These are phyloP conservation scores for Callospermophilus lateralis DNA, from an alignment of 2,113 vertebrate species.

Conservation along the genomic window DNA sequence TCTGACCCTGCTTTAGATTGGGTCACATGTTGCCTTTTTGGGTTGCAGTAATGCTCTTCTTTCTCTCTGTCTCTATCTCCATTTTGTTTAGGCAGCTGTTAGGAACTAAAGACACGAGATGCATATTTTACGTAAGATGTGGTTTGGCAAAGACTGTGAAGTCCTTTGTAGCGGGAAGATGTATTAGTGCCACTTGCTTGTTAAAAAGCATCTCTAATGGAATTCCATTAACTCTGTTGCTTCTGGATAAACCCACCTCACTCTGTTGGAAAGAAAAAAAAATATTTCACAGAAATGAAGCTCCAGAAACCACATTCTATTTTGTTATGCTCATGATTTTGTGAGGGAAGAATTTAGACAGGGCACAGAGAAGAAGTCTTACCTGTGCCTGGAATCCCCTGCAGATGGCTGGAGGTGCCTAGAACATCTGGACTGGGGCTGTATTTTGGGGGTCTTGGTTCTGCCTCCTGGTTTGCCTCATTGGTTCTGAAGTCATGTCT, in stretches of 20 bases:
- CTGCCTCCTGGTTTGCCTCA: neutral
- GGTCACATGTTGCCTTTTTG: neutral
- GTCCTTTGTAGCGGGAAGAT: neutral
- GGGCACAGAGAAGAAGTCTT: neutral
- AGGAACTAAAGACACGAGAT: neutral
- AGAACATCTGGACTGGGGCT: too few species aligned
- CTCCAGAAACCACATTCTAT: neutral
- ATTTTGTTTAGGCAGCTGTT: neutral
- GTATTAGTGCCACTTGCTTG: neutral
- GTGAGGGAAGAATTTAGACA: neutral
- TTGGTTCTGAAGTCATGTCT: neutral
- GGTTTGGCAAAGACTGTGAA: neutral
- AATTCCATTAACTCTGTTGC: conserved; percentile 33
- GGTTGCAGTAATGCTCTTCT: rapidly evolving
- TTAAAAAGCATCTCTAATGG: conserved; percentile 62
- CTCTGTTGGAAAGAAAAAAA: conserved; percentile 44
- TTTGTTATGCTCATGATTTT: neutral
- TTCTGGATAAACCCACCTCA: conserved; percentile 9
- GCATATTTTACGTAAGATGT: neutral
- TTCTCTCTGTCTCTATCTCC: neutral
- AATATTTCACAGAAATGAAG: neutral
- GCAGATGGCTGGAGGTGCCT: neutral
- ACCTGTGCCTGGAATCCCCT: too few species aligned
- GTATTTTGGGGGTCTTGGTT: neutral
- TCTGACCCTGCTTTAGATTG: neutral